Percentiles rank a stretch among this genome's conserved stretches.
phyloP scores from a whole-genome alignment of 1,140 invertebrate genomes.

The Pteromalus puparum region DNA sequence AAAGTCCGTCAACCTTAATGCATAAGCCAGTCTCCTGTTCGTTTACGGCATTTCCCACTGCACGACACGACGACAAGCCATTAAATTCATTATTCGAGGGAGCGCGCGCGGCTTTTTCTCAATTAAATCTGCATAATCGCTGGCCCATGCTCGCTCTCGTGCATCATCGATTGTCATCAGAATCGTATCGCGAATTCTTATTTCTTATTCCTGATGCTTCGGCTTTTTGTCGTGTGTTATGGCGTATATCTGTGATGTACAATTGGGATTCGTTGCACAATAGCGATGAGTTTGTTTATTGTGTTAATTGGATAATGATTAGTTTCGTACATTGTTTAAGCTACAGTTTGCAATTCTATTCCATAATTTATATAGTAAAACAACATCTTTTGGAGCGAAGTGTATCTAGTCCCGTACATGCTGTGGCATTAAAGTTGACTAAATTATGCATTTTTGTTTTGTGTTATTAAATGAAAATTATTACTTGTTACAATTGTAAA shows the following conservation, averaged over 20 bases:
- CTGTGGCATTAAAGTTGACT: too few species aligned
- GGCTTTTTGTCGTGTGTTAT: not conserved
- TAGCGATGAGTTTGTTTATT: too few species aligned
- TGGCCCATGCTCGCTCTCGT: not conserved
- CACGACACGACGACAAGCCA: not conserved
- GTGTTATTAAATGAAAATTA: not conserved
- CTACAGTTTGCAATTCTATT: too few species aligned
- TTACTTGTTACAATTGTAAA: not conserved
- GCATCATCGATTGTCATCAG: not conserved
- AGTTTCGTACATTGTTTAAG: not conserved
- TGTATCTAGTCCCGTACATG: too few species aligned
- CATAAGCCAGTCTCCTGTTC: not conserved
- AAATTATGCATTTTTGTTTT: too few species aligned
- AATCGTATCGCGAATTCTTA: not conserved
- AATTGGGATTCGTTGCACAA: not conserved
- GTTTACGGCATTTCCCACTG: constrained; percentile 8
- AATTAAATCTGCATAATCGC: constrained; percentile 31
- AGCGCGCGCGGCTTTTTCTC: not conserved
- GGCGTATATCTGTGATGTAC: not conserved
- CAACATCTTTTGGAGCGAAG: too few species aligned
- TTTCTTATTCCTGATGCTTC: not conserved
- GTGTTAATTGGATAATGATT: not conserved
- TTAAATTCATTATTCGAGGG: constrained; percentile 16
- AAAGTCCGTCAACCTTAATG: not conserved
- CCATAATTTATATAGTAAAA: too few species aligned